Base-by-base conservation (phyloP, 2,113 vertebrate genomes). In the Esox niger region DNA sequence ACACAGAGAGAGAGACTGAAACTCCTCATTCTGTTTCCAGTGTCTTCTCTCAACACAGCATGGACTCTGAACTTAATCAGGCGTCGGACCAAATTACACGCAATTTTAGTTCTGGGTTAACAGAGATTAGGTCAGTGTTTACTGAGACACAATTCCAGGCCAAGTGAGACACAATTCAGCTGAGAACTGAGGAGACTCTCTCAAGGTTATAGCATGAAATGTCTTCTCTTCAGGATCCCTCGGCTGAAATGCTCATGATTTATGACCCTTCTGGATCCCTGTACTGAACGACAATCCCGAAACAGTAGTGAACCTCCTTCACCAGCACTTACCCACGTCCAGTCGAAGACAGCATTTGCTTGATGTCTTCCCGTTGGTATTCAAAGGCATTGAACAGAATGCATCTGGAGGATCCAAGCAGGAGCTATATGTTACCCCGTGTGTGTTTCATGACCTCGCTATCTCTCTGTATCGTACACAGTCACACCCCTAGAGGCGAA, bases 181-280 rank as follows among this genome's bases (percentile, higher is more conserved):
- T 13, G 13, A 26, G 55, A 6, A 57, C 4, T 29, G 47, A 49
- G 47, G 47, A 49, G 47, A n/a, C 2, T 3, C 23, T 2, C 27
- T 58, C 56, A 31, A 58, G 27, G 56, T 58, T 58, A 29, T 6
- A 85, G 80, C 85, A 82, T 81, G n/a, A 32, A 84, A 78, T 66
- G 49, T 21, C 62, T n/a, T 68, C 73, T 83, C 73, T 20, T 27
- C 38, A 69, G 71, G 74, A 70, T 76, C 66, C 56, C 69, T 76
- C 75, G 78, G 79, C 82, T 70, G 21, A 8, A 54, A 20, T 15
- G 70, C 38, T 58, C 35, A 60, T 84, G 82, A 89, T 83, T 81
- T 83, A 82, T 80, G 46, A 67, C 66, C 20, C 2, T 68, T 43
- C 4, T 0, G 57, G 70, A 66, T 75, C 78, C 80, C 73, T 5